Base-by-base conservation (phyloP, 2,113 vertebrate species). In the Dipodomys ordii region DNA sequence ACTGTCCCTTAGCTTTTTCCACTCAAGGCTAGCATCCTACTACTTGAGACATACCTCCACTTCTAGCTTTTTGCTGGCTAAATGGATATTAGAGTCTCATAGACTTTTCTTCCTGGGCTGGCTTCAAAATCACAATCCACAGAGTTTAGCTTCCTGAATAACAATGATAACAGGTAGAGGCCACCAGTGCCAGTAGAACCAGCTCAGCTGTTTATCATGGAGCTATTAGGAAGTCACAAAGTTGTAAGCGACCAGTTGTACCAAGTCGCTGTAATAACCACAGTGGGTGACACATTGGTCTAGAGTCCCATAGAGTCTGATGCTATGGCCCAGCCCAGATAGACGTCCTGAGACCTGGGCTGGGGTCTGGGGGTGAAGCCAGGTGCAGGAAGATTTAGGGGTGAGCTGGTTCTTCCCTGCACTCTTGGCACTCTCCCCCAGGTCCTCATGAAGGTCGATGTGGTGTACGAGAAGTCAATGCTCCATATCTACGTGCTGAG, bases 401-500 rank as follows among this genome's bases (percentile, higher is more conserved):
- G 30, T 6, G 18, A 30, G 23, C 8, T 1, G 16, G 5, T 20
- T 44, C 83, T 27, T 86, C 32, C 57, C 76, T 4, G 6, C 13
- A 9, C 11, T 22, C 9, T 65, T 35, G 16, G 23, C 30, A 7
- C 8, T 89, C 23, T 22, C 35, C 81, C 60, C 32, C 82, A 97
- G 97, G 85, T 97, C 49, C 0, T 90, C 91, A 96, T 78, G 53
- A 96, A 97, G 68, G 95, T 97, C 0, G 97, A 97, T 0, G 1
- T 97, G 5, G 16, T 97, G 0, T 79, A 95, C 0, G 85, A 97
- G 86, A 97, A 96, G 86, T 12, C 96, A 0, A 94, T 94, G 93
- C 72, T 95, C 8, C 20, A 78, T 0, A 2, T 97, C 13, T 97
- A 97, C 0, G 13, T 95, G 57, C 82, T 97, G 74, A 97, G 97